phyloP scores from a whole-genome alignment of 2,888 invertebrate species.

The Bombyx huttoni region DNA sequence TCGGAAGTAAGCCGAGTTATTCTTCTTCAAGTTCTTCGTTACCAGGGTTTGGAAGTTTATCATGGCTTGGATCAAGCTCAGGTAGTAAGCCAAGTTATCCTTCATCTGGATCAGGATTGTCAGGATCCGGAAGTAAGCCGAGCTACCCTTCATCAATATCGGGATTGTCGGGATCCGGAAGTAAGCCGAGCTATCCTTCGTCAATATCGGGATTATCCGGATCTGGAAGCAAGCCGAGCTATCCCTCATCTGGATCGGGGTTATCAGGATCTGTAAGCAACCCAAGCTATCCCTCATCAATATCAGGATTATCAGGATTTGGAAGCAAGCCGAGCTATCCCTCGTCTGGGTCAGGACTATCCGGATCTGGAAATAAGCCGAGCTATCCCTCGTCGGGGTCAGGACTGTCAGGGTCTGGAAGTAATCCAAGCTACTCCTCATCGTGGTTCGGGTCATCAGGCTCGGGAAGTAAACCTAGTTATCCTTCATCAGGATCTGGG shows the following conservation, averaged over 20 bases:
- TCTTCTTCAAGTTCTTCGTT: slow-evolving; percentile 14
- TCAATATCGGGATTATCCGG: slow-evolving; percentile 15
- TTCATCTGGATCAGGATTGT: slow-evolving; percentile 13
- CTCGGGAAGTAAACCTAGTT: slow-evolving; percentile 10
- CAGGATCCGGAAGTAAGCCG: slow-evolving; percentile 12
- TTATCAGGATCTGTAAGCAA: slow-evolving; percentile 2
- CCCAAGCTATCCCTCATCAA: background rate
- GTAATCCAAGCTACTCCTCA: slow-evolving; percentile 10
- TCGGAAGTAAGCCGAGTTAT: slow-evolving; percentile 5
- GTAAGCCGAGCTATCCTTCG: slow-evolving; percentile 12
- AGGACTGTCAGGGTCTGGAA: slow-evolving; percentile 13
- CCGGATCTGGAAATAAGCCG: slow-evolving; percentile 5
- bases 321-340: slow-evolving; percentile 7
- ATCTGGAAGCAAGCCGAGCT: slow-evolving; percentile 18
- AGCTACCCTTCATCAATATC: slow-evolving; percentile 7
- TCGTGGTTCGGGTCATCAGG: slow-evolving; percentile 16
- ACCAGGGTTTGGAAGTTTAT: slow-evolving; percentile 11
- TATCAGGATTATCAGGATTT: background rate
- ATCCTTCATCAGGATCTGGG: slow-evolving; percentile 7
- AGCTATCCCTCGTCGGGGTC: slow-evolving; percentile 14
- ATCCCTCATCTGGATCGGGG: slow-evolving; percentile 17
- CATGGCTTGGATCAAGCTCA: too few relatives aligned
- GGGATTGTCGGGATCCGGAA: slow-evolving; percentile 12
- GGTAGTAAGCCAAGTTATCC: slow-evolving; percentile 11
- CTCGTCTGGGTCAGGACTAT: slow-evolving; percentile 6